Conservation (phyloP, 2,797 vertebrate species). For the Liparis tanakae region DNA sequence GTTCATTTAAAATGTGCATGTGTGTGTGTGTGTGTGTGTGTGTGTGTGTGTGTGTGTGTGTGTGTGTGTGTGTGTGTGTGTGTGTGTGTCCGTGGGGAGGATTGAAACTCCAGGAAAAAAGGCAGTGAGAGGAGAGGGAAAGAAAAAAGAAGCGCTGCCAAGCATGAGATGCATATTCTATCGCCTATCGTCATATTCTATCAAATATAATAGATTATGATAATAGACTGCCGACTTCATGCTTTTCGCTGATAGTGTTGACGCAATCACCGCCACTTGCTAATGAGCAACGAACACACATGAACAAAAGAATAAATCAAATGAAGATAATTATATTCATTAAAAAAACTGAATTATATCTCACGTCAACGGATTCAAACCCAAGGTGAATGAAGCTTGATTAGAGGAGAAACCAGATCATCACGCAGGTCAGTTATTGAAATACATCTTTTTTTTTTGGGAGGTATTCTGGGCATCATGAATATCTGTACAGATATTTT, state of each 20-base stretch:
- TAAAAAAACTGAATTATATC: not conserved
- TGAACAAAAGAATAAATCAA: not conserved
- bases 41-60: no score
- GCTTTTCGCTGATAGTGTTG: not conserved
- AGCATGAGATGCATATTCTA: not conserved
- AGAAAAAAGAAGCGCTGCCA: not conserved
- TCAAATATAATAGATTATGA: not conserved
- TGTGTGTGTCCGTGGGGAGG: no score
- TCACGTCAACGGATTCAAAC: no score
- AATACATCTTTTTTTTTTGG: no score
- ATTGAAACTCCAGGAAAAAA: not conserved
- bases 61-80: not conserved
- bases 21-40: no score
- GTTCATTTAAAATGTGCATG: not conserved
- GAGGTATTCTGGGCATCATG: not conserved
- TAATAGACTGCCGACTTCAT: not conserved
- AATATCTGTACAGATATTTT: not conserved
- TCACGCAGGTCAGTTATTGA: not conserved
- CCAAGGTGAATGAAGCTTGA: no score
- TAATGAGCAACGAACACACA: not conserved
- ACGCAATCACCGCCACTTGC: not conserved
- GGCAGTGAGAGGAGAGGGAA: not conserved
- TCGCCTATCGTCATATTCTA: not conserved
- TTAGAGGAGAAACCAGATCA: not conserved
- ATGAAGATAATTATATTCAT: not conserved